phyloP scores from a whole-genome alignment of 2,113 vertebrate species.

The Sciurus niger region DNA sequence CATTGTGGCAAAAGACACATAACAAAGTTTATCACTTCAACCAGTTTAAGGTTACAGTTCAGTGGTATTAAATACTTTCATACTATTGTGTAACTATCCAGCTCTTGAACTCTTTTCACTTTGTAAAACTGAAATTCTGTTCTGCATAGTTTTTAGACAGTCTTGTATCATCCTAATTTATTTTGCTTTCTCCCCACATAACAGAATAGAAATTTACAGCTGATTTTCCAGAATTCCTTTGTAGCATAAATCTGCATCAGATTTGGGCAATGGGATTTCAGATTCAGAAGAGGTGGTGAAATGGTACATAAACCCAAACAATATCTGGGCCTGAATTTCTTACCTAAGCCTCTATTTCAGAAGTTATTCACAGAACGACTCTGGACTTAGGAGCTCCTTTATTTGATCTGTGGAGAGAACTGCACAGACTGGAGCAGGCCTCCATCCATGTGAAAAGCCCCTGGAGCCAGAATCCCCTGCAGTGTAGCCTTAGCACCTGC shows the following conservation, averaged over 20 bases:
- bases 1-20: neutral
- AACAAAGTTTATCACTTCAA: neutral
- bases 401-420: neutral
- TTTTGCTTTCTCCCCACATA: too few relatives aligned
- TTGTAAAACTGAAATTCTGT: neutral
- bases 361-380: neutral
- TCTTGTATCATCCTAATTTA: rapidly evolving
- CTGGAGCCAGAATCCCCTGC: neutral
- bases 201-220: neutral
- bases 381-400: neutral
- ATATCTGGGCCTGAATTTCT: neutral
- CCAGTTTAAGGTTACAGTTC: too few relatives aligned
- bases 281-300: neutral
- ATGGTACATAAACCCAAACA: rapidly evolving
- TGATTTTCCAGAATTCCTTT: neutral
- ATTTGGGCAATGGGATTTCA: neutral
- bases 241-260: neutral
- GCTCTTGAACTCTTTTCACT: neutral
- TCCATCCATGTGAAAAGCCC: neutral
- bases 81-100: neutral
- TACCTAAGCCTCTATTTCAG: neutral
- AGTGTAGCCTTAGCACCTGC: neutral
- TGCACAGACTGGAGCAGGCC: neutral
- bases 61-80: neutral
- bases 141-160: neutral